Base-by-base conservation (phyloP, 2,888 invertebrate species). In the Tetropium fuscum region DNA sequence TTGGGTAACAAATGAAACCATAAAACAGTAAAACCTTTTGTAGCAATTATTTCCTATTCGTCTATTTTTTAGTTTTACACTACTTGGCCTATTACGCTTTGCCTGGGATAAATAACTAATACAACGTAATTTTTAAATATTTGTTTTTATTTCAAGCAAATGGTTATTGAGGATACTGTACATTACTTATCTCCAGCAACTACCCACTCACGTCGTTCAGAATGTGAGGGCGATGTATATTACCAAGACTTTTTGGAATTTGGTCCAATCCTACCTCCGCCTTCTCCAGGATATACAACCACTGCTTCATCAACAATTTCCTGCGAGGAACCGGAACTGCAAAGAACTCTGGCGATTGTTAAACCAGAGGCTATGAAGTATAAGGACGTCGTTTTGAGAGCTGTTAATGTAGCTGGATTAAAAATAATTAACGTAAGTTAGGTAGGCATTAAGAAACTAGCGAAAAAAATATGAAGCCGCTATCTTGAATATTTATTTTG, bases 311-410 rank as follows among this genome's bases (percentile, higher is more conserved):
- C 69, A 1, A 62, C 71, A 1, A 61, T 75, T 6, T 70, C 74
- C 13, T 80, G 79, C 57, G 66, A 70, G n/a, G 78, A 78, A 54
- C 67, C 75, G 7, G 69, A 70, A n/a, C 58, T 87, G 0, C 88
- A 90, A 74, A 83, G 86, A 32, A 94, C 95, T 0, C 79, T 95
- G 58, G 91, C 91, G 0, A 87, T 96, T 38, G 88, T 96, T 47
- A 95, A 95, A 77, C 93, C 95, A 2, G 93, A 94, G 73, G 94
- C 91, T 0, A 83, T 91, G 64, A 83, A 86, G 19, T 88, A 88
- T 75, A 86, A 88, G 0, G 88, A 89, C 55, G 88, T 90, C 53
- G 91, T 96, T 44, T 85, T 92, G 71, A 84, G 89, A 48, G 87
- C 87, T 27, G 88, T 96, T 25, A 76, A 84, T 4, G 83, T 88